Base-by-base conservation (phyloP, 2,888 invertebrate genomes). In the Agelastica alni region DNA sequence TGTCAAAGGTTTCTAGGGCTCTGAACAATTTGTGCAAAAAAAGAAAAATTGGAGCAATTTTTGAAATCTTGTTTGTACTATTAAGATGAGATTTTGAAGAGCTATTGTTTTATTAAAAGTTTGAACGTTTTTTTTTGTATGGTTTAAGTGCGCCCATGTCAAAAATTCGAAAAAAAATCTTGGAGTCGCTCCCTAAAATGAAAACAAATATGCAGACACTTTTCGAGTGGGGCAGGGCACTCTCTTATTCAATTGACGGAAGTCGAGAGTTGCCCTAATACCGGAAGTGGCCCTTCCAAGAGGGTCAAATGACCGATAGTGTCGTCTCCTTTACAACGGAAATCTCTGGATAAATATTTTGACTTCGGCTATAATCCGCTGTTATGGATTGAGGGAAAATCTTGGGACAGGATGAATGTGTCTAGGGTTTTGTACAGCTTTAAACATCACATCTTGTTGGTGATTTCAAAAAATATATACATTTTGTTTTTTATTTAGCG, bases 131-230 rank as follows among this genome's bases (percentile, higher is more conserved):
- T n/a, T n/a, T n/a, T n/a, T n/a, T n/a, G n/a, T n/a, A n/a, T n/a
- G n/a, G n/a, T n/a, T n/a, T n/a, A n/a, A 9, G 26, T 4, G 10
- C 12, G 12, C 22, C 26, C n/a, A n/a, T 37, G 14, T 26, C 10
- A 14, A 9, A 16, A 10, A 31, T 10, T 5, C 18, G 17, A 10
- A 26, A 45, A 28, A 34, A 43, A 49, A 37, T 63, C 62, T 66
- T 61, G 67, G 64, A 67, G 64, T 60, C 64, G 62, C 61, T 65
- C 62, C 54, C 47, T 70, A 72, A 75, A 74, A 75, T 74, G 72
- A 73, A 72, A 75, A 75, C 73, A 75, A 75, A 75, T 74, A 75
- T 75, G 75, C 75, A 73, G 70, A 72, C 71, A 70, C 66, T 72
- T 72, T 70, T 64, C 64, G 66, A 65, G 66, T 64, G 60, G 58